Conservation (phyloP, 1,140 invertebrate genomes). For the Macrobrachium rosenbergii region DNA sequence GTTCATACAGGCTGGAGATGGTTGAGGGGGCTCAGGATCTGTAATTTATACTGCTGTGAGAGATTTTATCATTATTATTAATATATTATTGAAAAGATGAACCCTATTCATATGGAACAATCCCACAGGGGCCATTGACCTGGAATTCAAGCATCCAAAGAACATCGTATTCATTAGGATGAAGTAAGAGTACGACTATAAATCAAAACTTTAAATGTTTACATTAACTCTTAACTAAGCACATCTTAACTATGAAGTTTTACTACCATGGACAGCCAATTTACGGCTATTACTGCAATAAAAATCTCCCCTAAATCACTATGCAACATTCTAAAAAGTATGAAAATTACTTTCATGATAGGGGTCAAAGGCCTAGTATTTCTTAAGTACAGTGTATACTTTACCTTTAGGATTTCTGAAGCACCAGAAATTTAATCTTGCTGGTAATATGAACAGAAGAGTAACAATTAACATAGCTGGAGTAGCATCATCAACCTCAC, state of each 20-base stretch:
- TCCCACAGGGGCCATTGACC: too few relatives aligned
- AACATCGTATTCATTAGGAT: too few relatives aligned
- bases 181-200: too few relatives aligned
- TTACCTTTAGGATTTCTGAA: slow-evolving; percentile 75
- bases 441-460: slow-evolving; percentile 84
- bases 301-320: too few relatives aligned
- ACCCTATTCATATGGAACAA: background rate
- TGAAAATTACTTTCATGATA: too few relatives aligned
- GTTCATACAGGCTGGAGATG: slow-evolving; percentile 3
- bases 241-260: too few relatives aligned
- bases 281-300: too few relatives aligned
- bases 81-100: background rate
- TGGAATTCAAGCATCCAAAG: too few relatives aligned
- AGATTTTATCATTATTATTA: background rate
- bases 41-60: slow-evolving; percentile 71
- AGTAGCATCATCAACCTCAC: slow-evolving; percentile 77
- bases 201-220: too few relatives aligned
- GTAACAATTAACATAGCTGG: slow-evolving; percentile 85
- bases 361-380: background rate
- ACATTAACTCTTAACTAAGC: too few relatives aligned
- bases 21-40: slow-evolving; percentile 80
- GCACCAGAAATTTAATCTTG: slow-evolving; percentile 71
- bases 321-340: too few relatives aligned
- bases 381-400: background rate
- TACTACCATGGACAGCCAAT: too few relatives aligned